Evolutionary conservation across 2,797 vertebrate species (phyloP).

Genomic region (Babyrousa celebensis): DNA sequence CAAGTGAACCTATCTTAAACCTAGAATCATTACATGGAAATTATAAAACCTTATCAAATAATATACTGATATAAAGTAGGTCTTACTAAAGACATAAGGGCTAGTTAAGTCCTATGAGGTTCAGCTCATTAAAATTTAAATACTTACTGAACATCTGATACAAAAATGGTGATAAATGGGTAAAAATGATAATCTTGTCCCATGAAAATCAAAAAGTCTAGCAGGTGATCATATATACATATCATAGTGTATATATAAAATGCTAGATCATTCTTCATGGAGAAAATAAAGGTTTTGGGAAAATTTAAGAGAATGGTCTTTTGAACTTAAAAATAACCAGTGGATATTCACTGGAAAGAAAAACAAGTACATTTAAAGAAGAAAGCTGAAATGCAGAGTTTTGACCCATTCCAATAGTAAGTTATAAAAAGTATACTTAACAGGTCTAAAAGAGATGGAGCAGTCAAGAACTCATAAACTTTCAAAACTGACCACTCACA

Average conservation of each 20-base stretch:
- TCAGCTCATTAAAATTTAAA: constrained; percentile 54
- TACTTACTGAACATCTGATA: not conserved
- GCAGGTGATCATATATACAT: not conserved
- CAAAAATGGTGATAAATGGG: not conserved
- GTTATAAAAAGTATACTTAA: not conserved
- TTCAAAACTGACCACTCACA: constrained; percentile 28
- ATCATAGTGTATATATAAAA: not conserved
- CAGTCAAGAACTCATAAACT: not conserved
- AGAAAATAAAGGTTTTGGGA: not conserved
- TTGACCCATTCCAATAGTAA: not conserved
- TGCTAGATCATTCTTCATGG: not conserved
- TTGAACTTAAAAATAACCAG: constrained; percentile 38
- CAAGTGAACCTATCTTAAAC: not conserved
- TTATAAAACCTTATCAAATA: constrained; percentile 33
- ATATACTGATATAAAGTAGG: not conserved
- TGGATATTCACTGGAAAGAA: not conserved
- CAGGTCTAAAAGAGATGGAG: not conserved
- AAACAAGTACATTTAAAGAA: constrained; percentile 21
- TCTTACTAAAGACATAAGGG: not conserved
- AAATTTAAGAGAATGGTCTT: constrained; percentile 26
- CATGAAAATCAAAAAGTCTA: not conserved
- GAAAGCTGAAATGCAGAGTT: not conserved
- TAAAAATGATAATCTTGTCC: constrained; percentile 28
- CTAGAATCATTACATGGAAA: constrained; percentile 38
- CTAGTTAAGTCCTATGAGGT: not conserved